Evolutionary conservation across 2,113 vertebrate species (phyloP), one percentile per base, ranked within the genome.

Genomic region (Alexandromys fortis): DNA sequence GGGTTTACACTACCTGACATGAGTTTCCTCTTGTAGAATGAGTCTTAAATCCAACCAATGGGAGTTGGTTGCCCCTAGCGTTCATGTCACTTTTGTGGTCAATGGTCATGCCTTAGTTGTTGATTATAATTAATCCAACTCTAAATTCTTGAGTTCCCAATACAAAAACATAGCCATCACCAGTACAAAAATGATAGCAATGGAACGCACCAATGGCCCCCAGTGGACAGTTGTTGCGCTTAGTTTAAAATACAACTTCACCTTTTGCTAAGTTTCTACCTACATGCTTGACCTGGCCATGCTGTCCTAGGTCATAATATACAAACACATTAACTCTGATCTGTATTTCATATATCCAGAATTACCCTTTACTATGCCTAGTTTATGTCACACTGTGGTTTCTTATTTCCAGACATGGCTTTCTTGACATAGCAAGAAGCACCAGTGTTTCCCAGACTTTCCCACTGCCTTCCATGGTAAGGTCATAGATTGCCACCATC

Each of bases 361-460:
- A 14, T 82, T 24, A 6, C 8, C 38, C 79, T 91, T 79, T 70
- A 68, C 14, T 90, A 72, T 88, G 30, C 16, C 14, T 76, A 21
- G 3, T 49, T 19, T 19, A 91, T 5, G 7, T 35, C 1, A 3
- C 75, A 22, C 7, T 1, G 0, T 26, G 22, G 8, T 17, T 55
- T 58, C 11, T n/a, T 93, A 16, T 79, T 38, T 14, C 3, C 21
- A 63, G 33, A 91, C 2, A 9, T 5, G 16, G 0, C 14, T 89
- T 79, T 89, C 55, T 28, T 52, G 49, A 26, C 24, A 11, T 38
- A 14, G 35, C 33, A 82, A 82, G 52, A 61, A 82, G 4, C 21
- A 61, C 35, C 30, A 58, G 19, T 38, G 55, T 24, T 47, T 26
- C 30, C 85, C 38, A 81, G 3, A n/a, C 19, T 6, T 86, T 82